phyloP scores from a whole-genome alignment of 2,797 vertebrate species.

The Thunnus albacares region DNA sequence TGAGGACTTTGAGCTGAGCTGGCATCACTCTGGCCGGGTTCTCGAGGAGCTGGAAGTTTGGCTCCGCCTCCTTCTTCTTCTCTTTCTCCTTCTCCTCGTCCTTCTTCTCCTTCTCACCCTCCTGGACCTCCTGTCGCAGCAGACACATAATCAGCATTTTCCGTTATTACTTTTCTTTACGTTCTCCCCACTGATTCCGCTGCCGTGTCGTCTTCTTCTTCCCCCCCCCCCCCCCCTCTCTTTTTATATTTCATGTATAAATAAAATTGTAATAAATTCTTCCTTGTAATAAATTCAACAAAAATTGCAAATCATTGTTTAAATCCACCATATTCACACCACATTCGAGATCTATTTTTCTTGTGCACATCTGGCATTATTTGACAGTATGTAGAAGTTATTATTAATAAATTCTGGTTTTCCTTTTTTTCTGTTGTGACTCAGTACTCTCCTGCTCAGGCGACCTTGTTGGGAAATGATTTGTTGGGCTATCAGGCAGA shows the following conservation, averaged over 20 bases:
- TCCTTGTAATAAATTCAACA: background rate
- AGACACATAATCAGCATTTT: slow-evolving; percentile 24
- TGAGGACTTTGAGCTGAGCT: slow-evolving; percentile 97
- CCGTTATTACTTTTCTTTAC: too few relatives aligned
- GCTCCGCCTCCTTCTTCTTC: slow-evolving; percentile 98
- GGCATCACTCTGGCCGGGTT: slow-evolving; percentile 98
- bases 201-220: too few relatives aligned
- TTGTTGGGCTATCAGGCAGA: slow-evolving; percentile 28
- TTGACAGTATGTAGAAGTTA: slow-evolving; percentile 9
- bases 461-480: slow-evolving; percentile 35
- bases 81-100: slow-evolving; percentile 95
- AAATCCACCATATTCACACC: background rate
- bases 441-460: slow-evolving; percentile 23
- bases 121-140: slow-evolving; percentile 81
- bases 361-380: background rate
- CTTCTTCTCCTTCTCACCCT: slow-evolving; percentile 82
- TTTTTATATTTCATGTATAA: background rate
- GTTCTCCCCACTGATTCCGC: background rate
- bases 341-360: background rate
- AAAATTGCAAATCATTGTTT: background rate
- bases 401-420: slow-evolving; percentile 20
- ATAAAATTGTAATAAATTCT: background rate
- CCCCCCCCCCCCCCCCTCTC: too few relatives aligned
- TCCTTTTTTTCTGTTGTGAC: slow-evolving; percentile 14
- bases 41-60: slow-evolving; percentile 95